A percentile compares a stretch with the other conserved stretches of the same genome.
These are phyloP conservation scores for Cryptotermes secundus DNA, from an alignment of 1,140 invertebrate genomes.

Conservation along the genomic window DNA sequence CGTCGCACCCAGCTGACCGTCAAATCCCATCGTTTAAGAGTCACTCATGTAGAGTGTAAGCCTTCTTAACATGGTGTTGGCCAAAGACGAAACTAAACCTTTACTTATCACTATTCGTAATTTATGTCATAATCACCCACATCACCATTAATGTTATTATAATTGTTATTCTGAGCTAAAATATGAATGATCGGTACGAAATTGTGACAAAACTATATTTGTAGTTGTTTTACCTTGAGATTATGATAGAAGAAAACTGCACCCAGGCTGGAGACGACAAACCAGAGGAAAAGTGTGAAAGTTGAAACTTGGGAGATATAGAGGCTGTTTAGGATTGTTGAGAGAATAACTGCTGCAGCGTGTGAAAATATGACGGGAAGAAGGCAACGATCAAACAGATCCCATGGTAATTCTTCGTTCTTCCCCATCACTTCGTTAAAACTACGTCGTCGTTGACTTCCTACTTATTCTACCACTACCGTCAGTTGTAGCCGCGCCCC, in stretches of 20 bases:
- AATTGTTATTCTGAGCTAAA: not conserved
- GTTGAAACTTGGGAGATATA: conserved; percentile 71
- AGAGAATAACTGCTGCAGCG: conserved; percentile 69
- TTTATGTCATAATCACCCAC: no score
- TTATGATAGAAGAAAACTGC: conserved; percentile 78
- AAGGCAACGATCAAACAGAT: conserved; percentile 74
- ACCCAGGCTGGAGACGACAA: conserved; percentile 65
- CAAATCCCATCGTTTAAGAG: no score
- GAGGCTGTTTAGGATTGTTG: conserved; percentile 66
- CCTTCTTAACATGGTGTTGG: not conserved
- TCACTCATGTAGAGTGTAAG: no score
- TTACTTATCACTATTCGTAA: not conserved
- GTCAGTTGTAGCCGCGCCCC: not conserved
- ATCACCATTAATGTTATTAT: not conserved
- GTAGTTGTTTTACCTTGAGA: conserved; percentile 66
- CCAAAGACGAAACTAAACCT: not conserved
- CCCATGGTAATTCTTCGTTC: conserved; percentile 63
- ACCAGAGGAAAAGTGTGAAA: conserved; percentile 72
- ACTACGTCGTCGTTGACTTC: not conserved
- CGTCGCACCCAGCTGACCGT: no score
- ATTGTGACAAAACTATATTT: not conserved
- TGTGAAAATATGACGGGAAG: conserved; percentile 75
- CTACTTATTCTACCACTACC: not conserved
- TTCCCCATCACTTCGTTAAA: conserved; percentile 14
- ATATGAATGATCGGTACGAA: not conserved